Conservation (phyloP, 2,113 vertebrate species). For the Globicephala melas region DNA sequence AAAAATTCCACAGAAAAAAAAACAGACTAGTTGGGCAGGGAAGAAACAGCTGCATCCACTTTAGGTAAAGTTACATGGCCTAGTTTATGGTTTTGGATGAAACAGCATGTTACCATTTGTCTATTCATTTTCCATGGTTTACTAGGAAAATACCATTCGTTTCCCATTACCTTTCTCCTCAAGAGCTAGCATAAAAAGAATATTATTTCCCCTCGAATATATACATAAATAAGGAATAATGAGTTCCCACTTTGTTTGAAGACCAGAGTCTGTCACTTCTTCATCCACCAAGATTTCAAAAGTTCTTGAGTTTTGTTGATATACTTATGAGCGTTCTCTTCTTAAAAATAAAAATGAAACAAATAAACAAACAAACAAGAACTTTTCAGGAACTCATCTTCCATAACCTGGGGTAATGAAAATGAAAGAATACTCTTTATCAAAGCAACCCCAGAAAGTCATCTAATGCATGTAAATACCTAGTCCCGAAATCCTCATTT, state of each 20-base stretch:
- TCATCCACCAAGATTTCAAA: constrained; percentile 26
- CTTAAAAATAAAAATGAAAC: not conserved
- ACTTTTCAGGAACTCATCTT: not conserved
- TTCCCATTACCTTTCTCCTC: constrained; percentile 61
- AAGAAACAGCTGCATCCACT: constrained; percentile 63
- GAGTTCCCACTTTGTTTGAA: not conserved
- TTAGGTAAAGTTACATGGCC: constrained; percentile 49
- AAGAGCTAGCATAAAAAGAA: constrained; percentile 44
- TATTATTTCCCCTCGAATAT: not conserved
- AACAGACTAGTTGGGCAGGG: not conserved
- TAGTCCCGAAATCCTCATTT: not conserved
- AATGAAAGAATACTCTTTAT: not conserved
- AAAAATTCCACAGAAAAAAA: constrained; percentile 34
- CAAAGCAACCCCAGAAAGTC: not conserved
- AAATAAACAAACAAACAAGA: not conserved
- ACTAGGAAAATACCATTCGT: constrained; percentile 53
- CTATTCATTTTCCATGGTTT: constrained; percentile 51
- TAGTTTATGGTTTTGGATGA: constrained; percentile 35
- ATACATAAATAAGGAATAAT: not conserved
- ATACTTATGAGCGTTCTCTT: not conserved
- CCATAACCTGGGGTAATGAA: not conserved
- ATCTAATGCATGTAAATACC: not conserved
- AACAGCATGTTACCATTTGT: constrained; percentile 38
- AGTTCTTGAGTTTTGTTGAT: not conserved
- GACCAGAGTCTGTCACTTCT: not conserved